These are phyloP conservation scores for Fringilla coelebs DNA, from an alignment of 2,797 vertebrate genomes.

Conservation along the genomic window DNA sequence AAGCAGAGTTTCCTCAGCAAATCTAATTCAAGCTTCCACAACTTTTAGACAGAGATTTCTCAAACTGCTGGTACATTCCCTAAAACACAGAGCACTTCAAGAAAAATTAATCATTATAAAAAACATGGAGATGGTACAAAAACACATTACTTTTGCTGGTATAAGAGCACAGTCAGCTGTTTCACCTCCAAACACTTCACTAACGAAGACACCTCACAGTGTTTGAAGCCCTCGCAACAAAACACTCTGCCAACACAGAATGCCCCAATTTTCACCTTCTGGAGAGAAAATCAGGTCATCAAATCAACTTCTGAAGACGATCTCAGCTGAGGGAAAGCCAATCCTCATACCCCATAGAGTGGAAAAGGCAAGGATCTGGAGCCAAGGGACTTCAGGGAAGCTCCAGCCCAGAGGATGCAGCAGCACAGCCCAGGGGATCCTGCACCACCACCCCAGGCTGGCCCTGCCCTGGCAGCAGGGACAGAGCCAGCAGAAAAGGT, in stretches of 20 bases:
- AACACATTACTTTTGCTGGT: background rate
- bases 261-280: background rate
- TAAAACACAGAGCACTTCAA: background rate
- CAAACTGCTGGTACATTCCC: background rate
- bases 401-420: background rate
- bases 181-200: background rate
- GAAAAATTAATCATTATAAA: background rate
- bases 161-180: background rate
- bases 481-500: background rate
- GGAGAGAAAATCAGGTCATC: background rate
- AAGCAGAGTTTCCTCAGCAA: background rate
- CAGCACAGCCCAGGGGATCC: background rate
- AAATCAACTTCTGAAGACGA: background rate
- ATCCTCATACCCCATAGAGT: background rate
- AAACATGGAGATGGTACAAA: background rate
- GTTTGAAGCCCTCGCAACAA: background rate
- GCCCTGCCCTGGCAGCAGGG: background rate
- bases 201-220: background rate
- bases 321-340: background rate
- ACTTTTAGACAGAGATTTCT: background rate
- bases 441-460: rapidly evolving
- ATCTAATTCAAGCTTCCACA: background rate
- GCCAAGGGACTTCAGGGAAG: background rate
- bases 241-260: background rate
- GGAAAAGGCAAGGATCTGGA: background rate